A percentile compares a stretch with the other conserved stretches of the same genome.
phyloP scores from a whole-genome alignment of 2,797 vertebrate species.

The Syngnathus acus region DNA sequence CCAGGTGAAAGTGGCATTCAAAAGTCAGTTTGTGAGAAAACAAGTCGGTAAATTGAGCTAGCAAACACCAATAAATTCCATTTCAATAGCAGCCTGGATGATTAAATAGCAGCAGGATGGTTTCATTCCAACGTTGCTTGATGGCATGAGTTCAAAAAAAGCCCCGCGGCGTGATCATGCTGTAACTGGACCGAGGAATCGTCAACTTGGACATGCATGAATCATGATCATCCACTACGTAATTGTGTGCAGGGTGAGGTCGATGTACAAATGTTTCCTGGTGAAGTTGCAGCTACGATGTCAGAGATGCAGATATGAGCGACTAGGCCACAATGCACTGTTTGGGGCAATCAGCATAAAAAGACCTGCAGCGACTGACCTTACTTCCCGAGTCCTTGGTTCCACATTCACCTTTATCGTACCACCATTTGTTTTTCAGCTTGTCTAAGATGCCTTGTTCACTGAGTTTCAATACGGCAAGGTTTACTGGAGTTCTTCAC shows the following conservation, averaged over 20 bases:
- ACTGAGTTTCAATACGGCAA: constrained; percentile 99
- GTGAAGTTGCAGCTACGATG: neutral
- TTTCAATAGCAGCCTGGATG: constrained; percentile 59
- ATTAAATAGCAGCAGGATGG: constrained; percentile 69
- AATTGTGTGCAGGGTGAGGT: constrained; percentile 36
- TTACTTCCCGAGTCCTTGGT: constrained; percentile 99
- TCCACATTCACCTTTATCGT: constrained; percentile 99
- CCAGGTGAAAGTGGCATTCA: constrained; percentile 34
- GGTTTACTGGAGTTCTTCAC: constrained; percentile 98
- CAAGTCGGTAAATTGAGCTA: constrained; percentile 25
- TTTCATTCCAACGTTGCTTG: constrained; percentile 50
- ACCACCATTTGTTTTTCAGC: constrained; percentile 98
- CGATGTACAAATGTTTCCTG: neutral
- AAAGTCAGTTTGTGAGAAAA: constrained; percentile 18
- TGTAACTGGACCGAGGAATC: constrained; percentile 16
- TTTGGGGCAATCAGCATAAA: constrained; percentile 78
- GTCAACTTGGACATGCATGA: constrained; percentile 28
- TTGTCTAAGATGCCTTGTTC: constrained; percentile 97
- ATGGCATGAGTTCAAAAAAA: constrained; percentile 37
- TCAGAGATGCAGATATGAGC: neutral
- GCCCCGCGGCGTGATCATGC: constrained; percentile 51
- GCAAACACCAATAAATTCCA: constrained; percentile 57
- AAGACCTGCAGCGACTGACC: constrained; percentile 98
- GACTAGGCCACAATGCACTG: constrained; percentile 79
- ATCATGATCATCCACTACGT: constrained; percentile 21